Evolutionary conservation across 2,113 vertebrate species (phyloP).

Genomic region (Dryoscopus gambensis): DNA sequence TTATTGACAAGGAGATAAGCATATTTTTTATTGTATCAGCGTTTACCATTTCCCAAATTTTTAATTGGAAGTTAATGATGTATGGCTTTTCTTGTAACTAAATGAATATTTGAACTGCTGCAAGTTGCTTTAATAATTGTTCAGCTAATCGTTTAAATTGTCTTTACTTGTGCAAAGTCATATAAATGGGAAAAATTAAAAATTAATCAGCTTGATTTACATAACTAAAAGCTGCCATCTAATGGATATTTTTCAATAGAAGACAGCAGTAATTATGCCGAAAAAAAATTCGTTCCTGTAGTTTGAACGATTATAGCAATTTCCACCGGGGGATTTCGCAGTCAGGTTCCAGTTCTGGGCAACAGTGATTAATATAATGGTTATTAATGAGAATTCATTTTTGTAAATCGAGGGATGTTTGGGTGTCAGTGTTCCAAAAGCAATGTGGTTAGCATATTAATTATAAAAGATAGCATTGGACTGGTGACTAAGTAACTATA

Average conservation of each 20-base stretch:
- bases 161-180: conserved; percentile 87
- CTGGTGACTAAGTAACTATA: conserved; percentile 73
- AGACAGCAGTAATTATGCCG: conserved; percentile 93
- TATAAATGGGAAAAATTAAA: conserved; percentile 85
- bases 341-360: conserved; percentile 94
- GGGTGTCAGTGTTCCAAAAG: conserved; percentile 77
- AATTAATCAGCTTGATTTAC: conserved; percentile 94
- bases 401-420: conserved; percentile 81
- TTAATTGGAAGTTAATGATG: conserved; percentile 77
- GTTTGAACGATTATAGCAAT: conserved; percentile 98
- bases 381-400: conserved; percentile 97
- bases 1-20: neutral
- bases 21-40: conserved; percentile 47
- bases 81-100: conserved; percentile 70
- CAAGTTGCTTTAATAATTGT: conserved; percentile 83
- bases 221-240: conserved; percentile 89
- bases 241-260: conserved; percentile 98
- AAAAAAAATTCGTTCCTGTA: conserved; percentile 90
- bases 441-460: conserved; percentile 80
- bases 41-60: conserved; percentile 63
- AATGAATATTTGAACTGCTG: conserved; percentile 75
- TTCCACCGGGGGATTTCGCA: conserved; percentile 97
- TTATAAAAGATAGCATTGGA: conserved; percentile 72
- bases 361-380: conserved; percentile 96
- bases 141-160: conserved; percentile 90